Percentiles rank a stretch among this genome's conserved stretches.
phyloP scores from a whole-genome alignment of 2,797 vertebrate species.

The Danio tinwini region DNA sequence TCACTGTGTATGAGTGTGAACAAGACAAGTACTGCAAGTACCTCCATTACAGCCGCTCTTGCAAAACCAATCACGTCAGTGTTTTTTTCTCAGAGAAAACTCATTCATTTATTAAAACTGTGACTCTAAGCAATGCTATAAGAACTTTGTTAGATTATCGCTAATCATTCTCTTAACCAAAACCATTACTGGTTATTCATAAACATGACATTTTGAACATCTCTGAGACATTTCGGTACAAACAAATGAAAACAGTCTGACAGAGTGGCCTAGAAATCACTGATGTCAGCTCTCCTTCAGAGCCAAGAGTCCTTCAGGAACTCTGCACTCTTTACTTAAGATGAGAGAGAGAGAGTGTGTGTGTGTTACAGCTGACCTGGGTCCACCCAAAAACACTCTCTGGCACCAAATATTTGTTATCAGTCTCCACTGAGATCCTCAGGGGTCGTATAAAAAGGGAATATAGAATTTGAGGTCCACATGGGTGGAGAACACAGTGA shows the following conservation, averaged over 20 bases:
- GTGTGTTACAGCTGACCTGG: constrained; percentile 9
- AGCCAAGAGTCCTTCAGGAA: constrained; percentile 57
- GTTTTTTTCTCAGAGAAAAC: not conserved
- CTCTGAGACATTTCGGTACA: constrained; percentile 3
- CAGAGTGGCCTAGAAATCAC: constrained; percentile 22
- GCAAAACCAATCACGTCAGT: constrained; percentile 53
- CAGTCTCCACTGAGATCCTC: constrained; percentile 44
- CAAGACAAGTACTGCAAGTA: constrained; percentile 75
- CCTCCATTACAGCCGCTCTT: constrained; percentile 63
- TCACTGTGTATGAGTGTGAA: constrained; percentile 56
- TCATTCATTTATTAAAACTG: constrained; percentile 2
- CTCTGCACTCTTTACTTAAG: constrained; percentile 50
- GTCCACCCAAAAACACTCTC: constrained; percentile 19
- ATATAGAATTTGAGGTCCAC: constrained; percentile 58
- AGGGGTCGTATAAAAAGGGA: constrained; percentile 67
- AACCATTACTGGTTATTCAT: not conserved
- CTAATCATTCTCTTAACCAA: constrained; percentile 1
- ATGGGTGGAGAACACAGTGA: constrained; percentile 65
- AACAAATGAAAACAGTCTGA: constrained; percentile 24
- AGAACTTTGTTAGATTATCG: constrained; percentile 2
- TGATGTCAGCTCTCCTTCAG: constrained; percentile 52
- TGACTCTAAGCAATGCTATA: not conserved
- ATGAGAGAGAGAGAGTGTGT: constrained; percentile 30
- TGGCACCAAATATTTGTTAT: constrained; percentile 41
- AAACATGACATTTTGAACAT: constrained; percentile 9